Conservation (phyloP, 2,113 vertebrate genomes). For the Clarias magur region DNA sequence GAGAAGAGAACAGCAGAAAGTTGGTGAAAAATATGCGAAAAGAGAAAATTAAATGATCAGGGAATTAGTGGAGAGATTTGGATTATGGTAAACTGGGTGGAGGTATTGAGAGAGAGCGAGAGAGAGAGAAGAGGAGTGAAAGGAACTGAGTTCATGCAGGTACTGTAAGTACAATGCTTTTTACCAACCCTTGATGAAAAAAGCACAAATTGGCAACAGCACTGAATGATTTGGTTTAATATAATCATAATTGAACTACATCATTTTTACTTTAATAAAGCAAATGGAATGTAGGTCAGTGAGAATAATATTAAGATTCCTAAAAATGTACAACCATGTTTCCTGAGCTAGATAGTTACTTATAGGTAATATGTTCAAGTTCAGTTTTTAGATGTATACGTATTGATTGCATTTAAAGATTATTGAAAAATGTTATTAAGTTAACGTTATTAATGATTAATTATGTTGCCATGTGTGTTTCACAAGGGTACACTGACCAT, state of each 20-base stretch:
- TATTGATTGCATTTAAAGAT: neutral
- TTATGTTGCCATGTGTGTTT: slow-evolving; percentile 51
- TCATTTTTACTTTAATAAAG: neutral
- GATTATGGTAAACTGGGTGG: neutral
- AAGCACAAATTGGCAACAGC: slow-evolving; percentile 43
- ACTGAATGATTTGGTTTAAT: slow-evolving; percentile 45
- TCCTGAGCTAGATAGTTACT: neutral
- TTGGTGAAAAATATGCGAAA: neutral
- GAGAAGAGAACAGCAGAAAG: slow-evolving; percentile 27
- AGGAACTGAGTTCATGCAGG: slow-evolving; percentile 25
- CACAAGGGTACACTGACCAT: slow-evolving; percentile 53
- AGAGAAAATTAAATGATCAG: neutral
- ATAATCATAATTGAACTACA: neutral
- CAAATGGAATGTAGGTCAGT: neutral
- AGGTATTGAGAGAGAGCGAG: slow-evolving; percentile 19
- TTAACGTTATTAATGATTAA: neutral
- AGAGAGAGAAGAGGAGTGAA: neutral
- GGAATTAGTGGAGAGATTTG: neutral
- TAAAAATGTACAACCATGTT: neutral
- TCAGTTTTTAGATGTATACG: neutral
- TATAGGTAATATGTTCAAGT: neutral
- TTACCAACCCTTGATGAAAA: slow-evolving; percentile 54
- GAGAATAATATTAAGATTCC: neutral
- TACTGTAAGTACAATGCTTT: slow-evolving; percentile 42
- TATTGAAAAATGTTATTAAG: neutral